Evolutionary conservation across 2,797 vertebrate genomes (phyloP).

Genomic region (Lutjanus campechanus): DNA sequence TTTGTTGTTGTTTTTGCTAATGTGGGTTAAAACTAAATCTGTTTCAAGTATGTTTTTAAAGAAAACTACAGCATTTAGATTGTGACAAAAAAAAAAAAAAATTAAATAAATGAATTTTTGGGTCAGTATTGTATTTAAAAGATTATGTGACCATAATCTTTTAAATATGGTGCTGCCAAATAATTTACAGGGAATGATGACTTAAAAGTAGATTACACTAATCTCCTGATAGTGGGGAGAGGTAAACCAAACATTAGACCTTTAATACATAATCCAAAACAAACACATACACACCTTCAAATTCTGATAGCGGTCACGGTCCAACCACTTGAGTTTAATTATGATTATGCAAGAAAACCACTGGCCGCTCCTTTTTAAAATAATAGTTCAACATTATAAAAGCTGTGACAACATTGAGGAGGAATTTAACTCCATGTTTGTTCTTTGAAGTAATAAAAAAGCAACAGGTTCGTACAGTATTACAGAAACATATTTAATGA

Average conservation of each 20-base stretch:
- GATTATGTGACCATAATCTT: background rate
- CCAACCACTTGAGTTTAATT: background rate
- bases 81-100: background rate
- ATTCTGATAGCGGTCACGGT: slow-evolving; percentile 5
- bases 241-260: slow-evolving; percentile 22
- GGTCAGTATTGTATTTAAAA: background rate
- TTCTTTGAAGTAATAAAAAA: too few species aligned
- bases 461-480: too few species aligned
- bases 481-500: too few species aligned
- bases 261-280: slow-evolving; percentile 50
- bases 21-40: background rate
- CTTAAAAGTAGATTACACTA: slow-evolving; percentile 18
- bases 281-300: slow-evolving; percentile 45
- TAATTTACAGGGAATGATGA: slow-evolving; percentile 7
- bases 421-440: too few species aligned
- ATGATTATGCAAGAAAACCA: background rate
- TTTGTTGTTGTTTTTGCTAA: background rate
- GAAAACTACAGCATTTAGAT: background rate
- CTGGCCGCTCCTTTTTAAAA: background rate
- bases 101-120: background rate
- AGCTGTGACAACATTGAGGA: background rate
- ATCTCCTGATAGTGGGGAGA: slow-evolving; percentile 13
- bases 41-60: background rate
- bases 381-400: background rate
- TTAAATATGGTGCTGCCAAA: slow-evolving; percentile 9